Evolutionary conservation across 2,797 vertebrate genomes (phyloP).

Genomic region (Cuculus canorus): DNA sequence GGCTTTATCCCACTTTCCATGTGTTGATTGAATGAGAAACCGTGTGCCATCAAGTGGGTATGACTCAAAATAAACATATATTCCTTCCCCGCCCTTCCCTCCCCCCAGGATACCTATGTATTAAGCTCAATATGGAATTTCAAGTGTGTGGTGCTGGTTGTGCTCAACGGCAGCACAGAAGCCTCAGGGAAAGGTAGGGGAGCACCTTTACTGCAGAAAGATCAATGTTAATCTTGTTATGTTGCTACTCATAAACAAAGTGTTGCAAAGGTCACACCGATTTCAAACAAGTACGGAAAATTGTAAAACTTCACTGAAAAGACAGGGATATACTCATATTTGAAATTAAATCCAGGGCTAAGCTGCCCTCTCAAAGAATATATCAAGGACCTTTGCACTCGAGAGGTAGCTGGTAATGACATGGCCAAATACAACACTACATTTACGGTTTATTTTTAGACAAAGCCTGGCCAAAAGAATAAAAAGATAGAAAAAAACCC

Average conservation of each 20-base stretch:
- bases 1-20: not conserved
- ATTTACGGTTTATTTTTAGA: constrained; percentile 12
- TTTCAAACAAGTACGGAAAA: constrained; percentile 27
- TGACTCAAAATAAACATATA: not conserved
- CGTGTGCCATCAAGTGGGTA: not conserved
- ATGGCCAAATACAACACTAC: not conserved
- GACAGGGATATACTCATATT: not conserved
- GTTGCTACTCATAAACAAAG: not conserved
- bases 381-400: constrained; percentile 2
- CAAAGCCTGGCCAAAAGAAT: not conserved
- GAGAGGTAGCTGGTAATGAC: not conserved
- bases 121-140: not conserved
- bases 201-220: not conserved
- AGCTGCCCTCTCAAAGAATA: not conserved
- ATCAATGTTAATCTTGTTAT: constrained; percentile 25
- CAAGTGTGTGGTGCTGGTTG: not conserved
- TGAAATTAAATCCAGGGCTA: constrained; percentile 43
- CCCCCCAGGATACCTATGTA: not conserved
- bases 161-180: not conserved
- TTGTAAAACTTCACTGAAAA: constrained; percentile 18
- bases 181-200: not conserved
- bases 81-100: not conserved
- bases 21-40: not conserved
- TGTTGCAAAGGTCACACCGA: not conserved
- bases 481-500: not conserved